Percentiles rank a stretch among this genome's conserved stretches.
Evolutionary conservation across 2,888 invertebrate species (phyloP).

Genomic region (Dryadula phaetusa): DNA sequence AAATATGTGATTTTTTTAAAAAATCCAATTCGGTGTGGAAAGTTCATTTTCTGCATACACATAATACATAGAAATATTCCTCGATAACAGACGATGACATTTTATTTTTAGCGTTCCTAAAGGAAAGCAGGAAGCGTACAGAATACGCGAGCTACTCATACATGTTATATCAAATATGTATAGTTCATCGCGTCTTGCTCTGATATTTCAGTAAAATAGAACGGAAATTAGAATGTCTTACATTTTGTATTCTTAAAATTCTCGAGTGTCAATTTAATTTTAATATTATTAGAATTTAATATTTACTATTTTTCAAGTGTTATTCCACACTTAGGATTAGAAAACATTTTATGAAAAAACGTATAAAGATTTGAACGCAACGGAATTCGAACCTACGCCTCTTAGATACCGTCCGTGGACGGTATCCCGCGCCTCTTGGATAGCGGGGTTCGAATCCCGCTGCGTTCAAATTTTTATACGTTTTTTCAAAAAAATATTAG

Average conservation of each 20-base stretch:
- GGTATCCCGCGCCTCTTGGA: too few species aligned
- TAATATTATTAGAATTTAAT: too few species aligned
- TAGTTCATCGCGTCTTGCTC: conserved; percentile 15
- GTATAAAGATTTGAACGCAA: too few species aligned
- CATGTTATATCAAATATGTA: conserved; percentile 28
- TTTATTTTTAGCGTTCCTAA: conserved; percentile 33
- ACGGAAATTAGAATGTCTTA: conserved; percentile 30
- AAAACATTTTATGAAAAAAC: too few species aligned
- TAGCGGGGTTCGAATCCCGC: too few species aligned
- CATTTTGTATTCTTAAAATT: conserved; percentile 11
- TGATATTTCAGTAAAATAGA: conserved; percentile 21
- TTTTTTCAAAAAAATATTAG: too few species aligned
- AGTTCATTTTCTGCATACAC: background rate
- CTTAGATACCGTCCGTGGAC: too few species aligned
- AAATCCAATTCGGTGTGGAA: too few species aligned
- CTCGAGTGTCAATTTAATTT: background rate
- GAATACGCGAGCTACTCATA: conserved; percentile 27
- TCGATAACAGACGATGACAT: conserved; percentile 26
- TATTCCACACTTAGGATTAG: too few species aligned
- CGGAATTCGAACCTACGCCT: too few species aligned
- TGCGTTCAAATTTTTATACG: too few species aligned
- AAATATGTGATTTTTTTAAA: background rate
- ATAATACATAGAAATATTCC: background rate
- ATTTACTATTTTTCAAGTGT: too few species aligned
- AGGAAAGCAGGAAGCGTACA: conserved; percentile 32